Evolutionary conservation across 2,888 invertebrate genomes (phyloP).

Genomic region (Melanostoma mellinum): DNA sequence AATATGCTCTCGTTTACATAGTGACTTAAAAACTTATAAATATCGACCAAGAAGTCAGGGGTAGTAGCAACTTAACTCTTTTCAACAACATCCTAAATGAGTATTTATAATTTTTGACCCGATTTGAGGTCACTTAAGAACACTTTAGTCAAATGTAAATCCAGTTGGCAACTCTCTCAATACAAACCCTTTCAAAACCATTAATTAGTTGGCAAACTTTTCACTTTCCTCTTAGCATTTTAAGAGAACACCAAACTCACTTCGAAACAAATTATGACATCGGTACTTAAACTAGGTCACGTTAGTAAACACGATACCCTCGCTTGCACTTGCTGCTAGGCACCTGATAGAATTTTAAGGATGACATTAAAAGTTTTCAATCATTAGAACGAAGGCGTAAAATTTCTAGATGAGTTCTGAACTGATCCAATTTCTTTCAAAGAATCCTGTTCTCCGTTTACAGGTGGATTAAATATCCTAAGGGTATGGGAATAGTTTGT

Average conservation of each 20-base stretch:
- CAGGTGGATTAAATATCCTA: slow-evolving; percentile 25
- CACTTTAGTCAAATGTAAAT: no score
- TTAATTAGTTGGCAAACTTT: background rate
- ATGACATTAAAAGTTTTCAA: slow-evolving; percentile 48
- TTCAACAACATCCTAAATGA: no score
- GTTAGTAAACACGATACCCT: slow-evolving; percentile 57
- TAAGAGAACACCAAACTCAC: slow-evolving; percentile 23
- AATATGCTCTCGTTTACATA: no score
- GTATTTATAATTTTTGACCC: no score
- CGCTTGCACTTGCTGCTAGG: slow-evolving; percentile 8
- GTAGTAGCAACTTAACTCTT: no score
- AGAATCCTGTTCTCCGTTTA: slow-evolving; percentile 17
- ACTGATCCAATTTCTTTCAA: slow-evolving; percentile 50
- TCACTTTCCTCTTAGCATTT: background rate
- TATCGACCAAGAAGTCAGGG: background rate
- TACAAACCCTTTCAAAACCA: background rate
- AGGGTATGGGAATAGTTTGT: background rate
- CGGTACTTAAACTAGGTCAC: slow-evolving; percentile 50
- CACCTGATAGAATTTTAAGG: slow-evolving; percentile 24
- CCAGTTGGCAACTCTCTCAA: slow-evolving; percentile 8
- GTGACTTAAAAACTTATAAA: background rate
- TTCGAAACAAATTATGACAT: slow-evolving; percentile 64
- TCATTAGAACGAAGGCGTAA: slow-evolving; percentile 3
- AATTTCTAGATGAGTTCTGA: slow-evolving; percentile 52
- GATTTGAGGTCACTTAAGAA: no score